These are phyloP conservation scores for Archaeoteleia sp. DNA, from an alignment of 2,888 invertebrate species.

Conservation along the genomic window DNA sequence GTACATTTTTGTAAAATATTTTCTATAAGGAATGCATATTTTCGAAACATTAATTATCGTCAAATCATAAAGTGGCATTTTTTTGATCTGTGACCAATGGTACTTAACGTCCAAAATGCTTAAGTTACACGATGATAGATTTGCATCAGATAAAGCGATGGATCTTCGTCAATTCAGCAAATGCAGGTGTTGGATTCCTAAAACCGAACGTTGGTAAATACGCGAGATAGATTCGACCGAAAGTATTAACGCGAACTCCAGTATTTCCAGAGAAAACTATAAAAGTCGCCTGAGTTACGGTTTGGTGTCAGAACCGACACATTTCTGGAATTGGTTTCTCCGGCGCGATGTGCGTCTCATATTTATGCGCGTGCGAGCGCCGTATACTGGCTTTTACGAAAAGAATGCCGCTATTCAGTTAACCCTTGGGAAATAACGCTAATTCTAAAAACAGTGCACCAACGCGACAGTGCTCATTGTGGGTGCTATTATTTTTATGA, in stretches of 20 bases:
- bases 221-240: neutral
- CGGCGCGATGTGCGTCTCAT: neutral
- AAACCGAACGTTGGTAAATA: neutral
- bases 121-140: too few relatives aligned
- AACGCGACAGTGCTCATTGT: too few relatives aligned
- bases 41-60: too few relatives aligned
- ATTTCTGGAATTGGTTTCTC: constrained; percentile 2
- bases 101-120: too few relatives aligned
- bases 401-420: neutral
- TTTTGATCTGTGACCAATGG: too few relatives aligned
- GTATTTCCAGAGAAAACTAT: constrained; percentile 1
- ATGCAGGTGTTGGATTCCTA: too few relatives aligned
- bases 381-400: neutral
- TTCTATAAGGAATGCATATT: too few relatives aligned
- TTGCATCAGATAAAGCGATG: too few relatives aligned
- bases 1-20: too few relatives aligned
- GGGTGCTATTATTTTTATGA: too few relatives aligned
- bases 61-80: too few relatives aligned
- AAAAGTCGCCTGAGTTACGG: constrained; percentile 1
- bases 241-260: neutral
- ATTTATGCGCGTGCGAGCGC: neutral
- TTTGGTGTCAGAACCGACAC: neutral
- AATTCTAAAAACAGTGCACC: neutral
- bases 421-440: neutral
- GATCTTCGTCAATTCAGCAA: too few relatives aligned